A percentile compares a stretch with the other conserved stretches of the same genome.
phyloP scores from a whole-genome alignment of 1,140 invertebrate species.

The Trichogramma pretiosum region DNA sequence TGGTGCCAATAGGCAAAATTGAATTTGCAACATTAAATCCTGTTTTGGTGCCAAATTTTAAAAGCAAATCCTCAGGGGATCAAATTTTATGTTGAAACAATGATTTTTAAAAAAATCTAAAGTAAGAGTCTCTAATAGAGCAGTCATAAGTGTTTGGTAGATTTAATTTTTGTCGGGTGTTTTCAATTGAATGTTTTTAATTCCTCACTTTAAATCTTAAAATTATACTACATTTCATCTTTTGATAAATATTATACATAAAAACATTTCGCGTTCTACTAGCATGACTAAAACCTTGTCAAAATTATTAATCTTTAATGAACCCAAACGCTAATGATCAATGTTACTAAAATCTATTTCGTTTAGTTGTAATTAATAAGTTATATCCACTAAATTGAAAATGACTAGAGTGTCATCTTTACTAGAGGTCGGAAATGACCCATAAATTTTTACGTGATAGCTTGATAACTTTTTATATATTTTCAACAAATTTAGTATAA shows the following conservation, averaged over 20 bases:
- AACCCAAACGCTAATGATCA: no score
- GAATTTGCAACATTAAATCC: not conserved
- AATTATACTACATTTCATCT: slow-evolving; percentile 4
- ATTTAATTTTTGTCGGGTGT: no score
- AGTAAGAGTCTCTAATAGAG: not conserved
- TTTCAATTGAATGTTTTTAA: slow-evolving; percentile 7
- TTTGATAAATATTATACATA: slow-evolving; percentile 13
- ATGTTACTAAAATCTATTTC: no score
- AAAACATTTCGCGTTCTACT: not conserved
- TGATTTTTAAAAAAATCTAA: slow-evolving; percentile 9
- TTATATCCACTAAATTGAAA: no score
- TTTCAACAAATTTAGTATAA: slow-evolving; percentile 14
- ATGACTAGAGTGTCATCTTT: slow-evolving; percentile 8
- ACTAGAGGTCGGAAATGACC: slow-evolving; percentile 10
- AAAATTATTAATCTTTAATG: no score
- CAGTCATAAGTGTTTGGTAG: slow-evolving; percentile 10
- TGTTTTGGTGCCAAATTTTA: slow-evolving; percentile 8
- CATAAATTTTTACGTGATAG: slow-evolving; percentile 16
- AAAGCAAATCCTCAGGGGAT: not conserved
- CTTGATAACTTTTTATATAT: slow-evolving; percentile 11
- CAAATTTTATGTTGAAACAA: slow-evolving; percentile 2
- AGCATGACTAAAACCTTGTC: no score
- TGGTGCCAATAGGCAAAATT: no score
- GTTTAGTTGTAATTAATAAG: no score
- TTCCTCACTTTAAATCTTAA: no score